phyloP scores from a whole-genome alignment of 2,797 vertebrate species.

The Rhinoraja longicauda region DNA sequence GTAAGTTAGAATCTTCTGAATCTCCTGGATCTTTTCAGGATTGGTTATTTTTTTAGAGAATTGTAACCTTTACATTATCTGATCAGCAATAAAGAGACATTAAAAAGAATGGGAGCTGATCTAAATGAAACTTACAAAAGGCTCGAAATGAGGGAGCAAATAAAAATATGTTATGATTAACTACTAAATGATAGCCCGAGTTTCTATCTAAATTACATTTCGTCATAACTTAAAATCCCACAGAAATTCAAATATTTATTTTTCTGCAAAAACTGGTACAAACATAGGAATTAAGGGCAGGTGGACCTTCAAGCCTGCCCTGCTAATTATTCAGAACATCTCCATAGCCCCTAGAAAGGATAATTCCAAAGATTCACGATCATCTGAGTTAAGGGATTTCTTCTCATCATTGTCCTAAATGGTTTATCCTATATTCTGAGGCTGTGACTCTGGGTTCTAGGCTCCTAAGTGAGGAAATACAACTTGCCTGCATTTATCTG shows the following conservation, averaged over 20 bases:
- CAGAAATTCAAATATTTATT: background rate
- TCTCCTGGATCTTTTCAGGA: background rate
- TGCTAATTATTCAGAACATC: too few relatives aligned
- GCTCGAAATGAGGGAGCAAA: background rate
- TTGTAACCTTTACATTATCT: background rate
- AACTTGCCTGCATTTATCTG: too few relatives aligned
- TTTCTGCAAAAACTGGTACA: background rate
- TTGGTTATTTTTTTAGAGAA: background rate
- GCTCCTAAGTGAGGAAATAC: too few relatives aligned
- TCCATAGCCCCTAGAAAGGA: too few relatives aligned
- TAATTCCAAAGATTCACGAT: too few relatives aligned
- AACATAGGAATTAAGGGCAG: background rate
- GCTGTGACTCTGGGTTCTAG: too few relatives aligned
- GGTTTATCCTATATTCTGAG: too few relatives aligned
- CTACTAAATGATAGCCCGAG: background rate
- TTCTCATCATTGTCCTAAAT: too few relatives aligned
- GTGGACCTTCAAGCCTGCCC: background rate
- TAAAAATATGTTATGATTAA: background rate
- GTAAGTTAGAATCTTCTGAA: background rate
- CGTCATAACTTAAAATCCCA: background rate
- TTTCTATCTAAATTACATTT: background rate
- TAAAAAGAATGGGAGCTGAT: too few relatives aligned
- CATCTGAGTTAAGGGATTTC: too few relatives aligned
- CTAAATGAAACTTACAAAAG: too few relatives aligned
- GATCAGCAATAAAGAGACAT: too few relatives aligned